These are phyloP conservation scores for Zaprionus vittiger DNA, from an alignment of 1,140 invertebrate species.

Conservation along the genomic window DNA sequence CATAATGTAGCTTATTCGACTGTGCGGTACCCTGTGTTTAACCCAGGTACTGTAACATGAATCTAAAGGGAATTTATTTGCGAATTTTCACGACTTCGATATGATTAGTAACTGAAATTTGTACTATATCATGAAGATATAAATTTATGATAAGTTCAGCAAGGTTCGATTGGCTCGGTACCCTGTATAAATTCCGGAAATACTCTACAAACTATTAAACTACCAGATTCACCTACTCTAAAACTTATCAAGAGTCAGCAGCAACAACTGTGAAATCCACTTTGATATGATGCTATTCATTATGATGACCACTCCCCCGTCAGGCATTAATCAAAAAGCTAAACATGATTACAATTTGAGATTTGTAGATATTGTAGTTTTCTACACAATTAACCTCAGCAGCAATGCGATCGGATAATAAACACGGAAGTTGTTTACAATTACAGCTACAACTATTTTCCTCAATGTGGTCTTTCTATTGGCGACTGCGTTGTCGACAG, in stretches of 20 bases:
- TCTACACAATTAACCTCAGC: slow-evolving; percentile 1
- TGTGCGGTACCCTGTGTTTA: not conserved
- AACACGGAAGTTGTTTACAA: slow-evolving; percentile 5
- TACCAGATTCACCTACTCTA: too few species aligned
- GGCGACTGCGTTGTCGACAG: not conserved
- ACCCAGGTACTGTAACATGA: too few species aligned
- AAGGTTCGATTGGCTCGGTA: not conserved
- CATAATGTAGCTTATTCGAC: not conserved
- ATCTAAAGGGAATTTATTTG: too few species aligned
- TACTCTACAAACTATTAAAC: not conserved
- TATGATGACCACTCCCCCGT: not conserved
- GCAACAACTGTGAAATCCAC: too few species aligned
- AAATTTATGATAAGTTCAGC: not conserved
- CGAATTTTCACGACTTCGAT: too few species aligned
- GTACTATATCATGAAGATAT: not conserved
- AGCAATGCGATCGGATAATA: slow-evolving; percentile 4
- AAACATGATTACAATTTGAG: not conserved
- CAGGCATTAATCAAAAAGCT: not conserved
- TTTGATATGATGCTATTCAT: slow-evolving; percentile 1
- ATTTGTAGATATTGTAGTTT: slow-evolving; percentile 2
- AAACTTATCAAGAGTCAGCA: too few species aligned
- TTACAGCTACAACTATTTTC: not conserved
- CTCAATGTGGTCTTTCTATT: not conserved
- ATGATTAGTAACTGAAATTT: not conserved
- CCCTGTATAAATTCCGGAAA: not conserved